Evolutionary conservation across 1,140 invertebrate genomes (phyloP).

Genomic region (Drosophila melanica): DNA sequence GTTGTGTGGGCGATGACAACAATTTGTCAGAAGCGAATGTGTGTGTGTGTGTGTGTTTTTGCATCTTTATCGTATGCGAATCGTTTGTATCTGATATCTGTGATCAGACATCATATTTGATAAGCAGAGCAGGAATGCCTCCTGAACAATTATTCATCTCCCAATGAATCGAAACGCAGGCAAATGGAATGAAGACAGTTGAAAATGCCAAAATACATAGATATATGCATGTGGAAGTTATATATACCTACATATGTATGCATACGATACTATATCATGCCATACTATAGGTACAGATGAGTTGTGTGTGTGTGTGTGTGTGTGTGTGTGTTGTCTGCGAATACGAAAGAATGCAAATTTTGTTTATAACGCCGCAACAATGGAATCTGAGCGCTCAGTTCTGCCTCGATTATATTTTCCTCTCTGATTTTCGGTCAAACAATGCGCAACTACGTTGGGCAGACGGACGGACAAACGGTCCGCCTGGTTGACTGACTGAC

Average conservation of each 20-base stretch:
- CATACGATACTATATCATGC: not conserved
- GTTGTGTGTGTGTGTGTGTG: slow-evolving; percentile 25
- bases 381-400: slow-evolving; percentile 55
- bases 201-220: slow-evolving; percentile 10
- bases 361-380: slow-evolving; percentile 58
- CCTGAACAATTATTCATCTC: slow-evolving; percentile 10
- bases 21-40: slow-evolving; percentile 6
- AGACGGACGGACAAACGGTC: slow-evolving; percentile 2
- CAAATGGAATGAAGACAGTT: slow-evolving; percentile 20
- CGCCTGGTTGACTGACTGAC: slow-evolving; percentile 54
- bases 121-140: not conserved
- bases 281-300: slow-evolving; percentile 1
- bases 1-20: slow-evolving; percentile 19
- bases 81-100: slow-evolving; percentile 8
- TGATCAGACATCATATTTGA: slow-evolving; percentile 1
- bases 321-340: slow-evolving; percentile 27
- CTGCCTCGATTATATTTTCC: slow-evolving; percentile 44
- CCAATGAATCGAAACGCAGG: slow-evolving; percentile 14
- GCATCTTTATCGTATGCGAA: not conserved
- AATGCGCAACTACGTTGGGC: slow-evolving; percentile 38
- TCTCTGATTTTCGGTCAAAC: slow-evolving; percentile 56
- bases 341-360: slow-evolving; percentile 55
- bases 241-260: not conserved
- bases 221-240: not conserved
- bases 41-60: not conserved